Evolutionary conservation across 1,140 invertebrate species (phyloP).

Genomic region (Bombus fervidus): DNA sequence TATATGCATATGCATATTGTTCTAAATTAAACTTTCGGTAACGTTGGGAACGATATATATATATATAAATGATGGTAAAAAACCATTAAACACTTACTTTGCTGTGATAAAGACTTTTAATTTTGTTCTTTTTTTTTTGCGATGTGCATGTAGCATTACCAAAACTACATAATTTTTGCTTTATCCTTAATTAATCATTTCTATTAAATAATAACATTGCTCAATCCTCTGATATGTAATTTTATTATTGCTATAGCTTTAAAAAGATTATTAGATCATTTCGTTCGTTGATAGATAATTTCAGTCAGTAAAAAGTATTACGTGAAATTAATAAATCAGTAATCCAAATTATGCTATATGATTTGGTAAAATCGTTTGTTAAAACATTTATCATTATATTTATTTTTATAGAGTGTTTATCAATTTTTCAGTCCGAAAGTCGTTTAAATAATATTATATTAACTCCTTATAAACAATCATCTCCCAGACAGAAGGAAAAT

Average conservation of each 20-base stretch:
- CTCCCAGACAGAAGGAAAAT: background rate
- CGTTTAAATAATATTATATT: background rate
- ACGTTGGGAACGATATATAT: no score
- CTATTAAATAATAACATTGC: background rate
- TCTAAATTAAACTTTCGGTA: background rate
- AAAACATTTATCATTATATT: conserved; percentile 11
- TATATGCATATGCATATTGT: background rate
- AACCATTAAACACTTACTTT: no score
- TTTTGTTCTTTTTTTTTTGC: no score
- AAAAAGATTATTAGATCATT: background rate
- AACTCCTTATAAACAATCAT: background rate
- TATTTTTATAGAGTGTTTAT: conserved; percentile 1
- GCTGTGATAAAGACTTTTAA: no score
- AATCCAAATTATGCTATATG: background rate
- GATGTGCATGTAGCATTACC: no score
- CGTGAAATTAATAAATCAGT: background rate
- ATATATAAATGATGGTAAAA: no score
- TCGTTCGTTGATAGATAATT: background rate
- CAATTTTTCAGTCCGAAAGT: background rate
- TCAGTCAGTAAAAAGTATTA: background rate
- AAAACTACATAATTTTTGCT: no score
- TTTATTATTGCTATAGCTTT: background rate
- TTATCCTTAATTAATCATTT: background rate
- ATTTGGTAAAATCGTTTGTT: background rate
- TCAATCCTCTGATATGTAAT: background rate